Evolutionary conservation across 2,797 vertebrate species (phyloP).

Genomic region (Masticophis lateralis): DNA sequence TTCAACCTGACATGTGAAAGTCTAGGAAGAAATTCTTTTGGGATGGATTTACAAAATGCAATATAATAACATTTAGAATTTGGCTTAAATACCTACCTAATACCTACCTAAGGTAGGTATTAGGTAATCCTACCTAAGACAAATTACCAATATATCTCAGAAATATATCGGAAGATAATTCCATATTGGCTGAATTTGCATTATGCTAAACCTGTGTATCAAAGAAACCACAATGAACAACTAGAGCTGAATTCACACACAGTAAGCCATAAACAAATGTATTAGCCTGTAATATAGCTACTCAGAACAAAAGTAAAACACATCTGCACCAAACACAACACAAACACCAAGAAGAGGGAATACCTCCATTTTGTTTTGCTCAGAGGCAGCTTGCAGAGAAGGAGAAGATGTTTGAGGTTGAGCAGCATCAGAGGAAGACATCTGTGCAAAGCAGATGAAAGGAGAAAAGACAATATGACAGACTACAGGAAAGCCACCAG

Average conservation of each 20-base stretch:
- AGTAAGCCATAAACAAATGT: neutral
- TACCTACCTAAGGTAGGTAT: too few species aligned
- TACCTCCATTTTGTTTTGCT: slow-evolving; percentile 92
- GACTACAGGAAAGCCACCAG: slow-evolving; percentile 20
- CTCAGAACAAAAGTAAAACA: neutral
- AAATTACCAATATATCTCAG: slow-evolving; percentile 5
- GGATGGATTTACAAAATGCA: neutral
- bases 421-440: slow-evolving; percentile 82
- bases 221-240: neutral
- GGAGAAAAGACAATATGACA: slow-evolving; percentile 63
- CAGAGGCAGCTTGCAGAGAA: slow-evolving; percentile 82
- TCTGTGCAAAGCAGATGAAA: slow-evolving; percentile 75
- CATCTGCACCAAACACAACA: slow-evolving; percentile 9
- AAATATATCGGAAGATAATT: neutral
- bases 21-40: neutral
- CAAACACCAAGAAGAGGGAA: slow-evolving; percentile 28
- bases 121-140: slow-evolving; percentile 1
- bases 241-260: neutral
- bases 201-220: neutral
- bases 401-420: slow-evolving; percentile 83
- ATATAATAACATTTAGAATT: neutral
- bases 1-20: neutral
- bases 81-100: neutral
- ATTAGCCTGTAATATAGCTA: neutral
- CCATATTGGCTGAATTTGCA: neutral